Evolutionary conservation across 2,113 vertebrate species (phyloP).

Genomic region (Entomyzon cyanotis): DNA sequence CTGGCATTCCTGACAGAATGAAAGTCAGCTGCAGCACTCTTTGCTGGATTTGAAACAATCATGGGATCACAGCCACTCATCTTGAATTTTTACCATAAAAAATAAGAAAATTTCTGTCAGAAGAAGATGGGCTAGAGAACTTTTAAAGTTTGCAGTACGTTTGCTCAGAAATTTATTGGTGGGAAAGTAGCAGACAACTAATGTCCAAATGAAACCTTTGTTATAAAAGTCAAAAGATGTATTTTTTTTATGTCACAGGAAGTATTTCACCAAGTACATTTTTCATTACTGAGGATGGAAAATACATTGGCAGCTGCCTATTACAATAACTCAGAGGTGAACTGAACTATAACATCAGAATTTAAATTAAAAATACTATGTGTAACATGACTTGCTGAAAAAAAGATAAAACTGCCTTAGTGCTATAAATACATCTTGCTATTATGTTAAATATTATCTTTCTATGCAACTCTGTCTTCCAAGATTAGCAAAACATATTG

Average conservation of each 20-base stretch:
- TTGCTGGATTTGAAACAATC: slow-evolving; percentile 10
- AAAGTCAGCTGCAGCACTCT: slow-evolving; percentile 24
- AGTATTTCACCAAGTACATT: neutral
- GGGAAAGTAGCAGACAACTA: neutral
- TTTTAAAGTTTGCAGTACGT: neutral
- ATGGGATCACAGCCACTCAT: neutral
- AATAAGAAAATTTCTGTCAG: neutral
- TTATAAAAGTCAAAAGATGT: neutral
- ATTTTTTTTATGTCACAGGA: neutral
- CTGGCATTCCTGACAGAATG: slow-evolving; percentile 32
- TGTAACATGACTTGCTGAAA: neutral
- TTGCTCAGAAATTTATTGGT: neutral
- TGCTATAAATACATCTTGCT: neutral
- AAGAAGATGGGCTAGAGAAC: neutral
- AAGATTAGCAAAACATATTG: neutral
- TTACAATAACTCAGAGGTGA: neutral
- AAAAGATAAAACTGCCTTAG: neutral
- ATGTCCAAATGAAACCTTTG: neutral
- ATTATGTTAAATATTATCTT: neutral
- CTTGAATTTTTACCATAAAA: neutral
- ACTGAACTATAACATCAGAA: neutral
- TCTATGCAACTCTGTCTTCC: neutral
- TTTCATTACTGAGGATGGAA: neutral
- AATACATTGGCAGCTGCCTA: neutral
- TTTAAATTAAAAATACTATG: neutral